These are phyloP conservation scores for Acropora tenuis DNA, from an alignment of 64 coral and sea anemone genomes.

Conservation along the genomic window DNA sequence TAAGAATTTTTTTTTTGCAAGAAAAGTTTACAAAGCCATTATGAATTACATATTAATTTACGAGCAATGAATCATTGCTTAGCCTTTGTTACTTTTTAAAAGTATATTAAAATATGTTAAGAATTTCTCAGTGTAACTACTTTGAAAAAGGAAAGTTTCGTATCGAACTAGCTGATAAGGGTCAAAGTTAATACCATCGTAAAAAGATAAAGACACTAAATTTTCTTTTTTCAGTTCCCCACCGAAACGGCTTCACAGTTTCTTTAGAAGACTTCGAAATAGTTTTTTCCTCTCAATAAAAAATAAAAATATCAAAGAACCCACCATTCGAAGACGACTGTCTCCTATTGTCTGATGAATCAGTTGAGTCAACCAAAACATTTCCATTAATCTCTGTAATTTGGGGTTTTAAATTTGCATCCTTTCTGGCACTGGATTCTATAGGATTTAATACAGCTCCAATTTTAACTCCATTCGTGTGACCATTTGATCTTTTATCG, in stretches of 20 bases:
- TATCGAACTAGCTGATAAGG: too few species aligned
- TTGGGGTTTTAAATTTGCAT: neutral
- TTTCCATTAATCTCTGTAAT: neutral
- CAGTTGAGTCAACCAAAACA: neutral
- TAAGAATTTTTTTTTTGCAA: neutral
- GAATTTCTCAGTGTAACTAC: too few species aligned
- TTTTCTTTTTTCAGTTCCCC: neutral
- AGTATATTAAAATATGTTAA: too few species aligned
- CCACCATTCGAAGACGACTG: neutral
- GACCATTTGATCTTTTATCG: conserved; percentile 7
- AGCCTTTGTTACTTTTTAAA: neutral
- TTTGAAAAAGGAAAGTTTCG: too few species aligned
- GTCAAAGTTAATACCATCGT: too few species aligned
- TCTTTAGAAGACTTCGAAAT: too few species aligned
- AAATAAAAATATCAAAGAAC: neutral
- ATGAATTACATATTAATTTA: too few species aligned
- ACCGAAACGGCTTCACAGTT: too few species aligned
- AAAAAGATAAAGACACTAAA: too few species aligned
- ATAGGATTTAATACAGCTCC: neutral
- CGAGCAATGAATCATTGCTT: neutral
- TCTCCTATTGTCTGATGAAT: neutral
- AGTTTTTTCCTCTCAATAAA: neutral
- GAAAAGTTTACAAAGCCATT: neutral
- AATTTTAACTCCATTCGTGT: neutral
- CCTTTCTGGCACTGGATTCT: conserved; percentile 4